phyloP scores from a whole-genome alignment of 30 jellyfish, hydroid and myxozoan species.

The Aurelia coerulea region DNA sequence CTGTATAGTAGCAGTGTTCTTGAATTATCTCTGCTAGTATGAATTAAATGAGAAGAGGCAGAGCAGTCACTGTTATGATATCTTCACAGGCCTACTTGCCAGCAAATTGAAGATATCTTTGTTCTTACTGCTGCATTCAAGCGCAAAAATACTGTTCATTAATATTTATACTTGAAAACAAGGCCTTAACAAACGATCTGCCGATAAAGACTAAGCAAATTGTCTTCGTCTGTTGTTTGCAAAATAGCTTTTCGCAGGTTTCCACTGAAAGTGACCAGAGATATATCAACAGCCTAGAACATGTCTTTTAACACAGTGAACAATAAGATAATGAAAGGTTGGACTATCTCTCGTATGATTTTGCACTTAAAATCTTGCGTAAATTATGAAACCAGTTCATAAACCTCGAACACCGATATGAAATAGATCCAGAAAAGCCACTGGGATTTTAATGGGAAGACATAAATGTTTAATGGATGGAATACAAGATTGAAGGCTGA shows the following conservation, averaged over 20 bases:
- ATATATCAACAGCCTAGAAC: slow-evolving; percentile 4
- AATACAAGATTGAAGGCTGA: slow-evolving; percentile 28
- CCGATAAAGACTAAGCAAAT: slow-evolving; percentile 54
- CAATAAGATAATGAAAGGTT: slow-evolving; percentile 16
- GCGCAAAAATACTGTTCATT: slow-evolving; percentile 44
- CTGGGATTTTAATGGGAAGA: slow-evolving; percentile 14
- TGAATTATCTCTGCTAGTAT: not conserved
- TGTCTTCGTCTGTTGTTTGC: slow-evolving; percentile 67
- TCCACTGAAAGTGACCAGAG: slow-evolving; percentile 46
- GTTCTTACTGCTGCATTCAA: slow-evolving; percentile 16
- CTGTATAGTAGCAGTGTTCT: not conserved
- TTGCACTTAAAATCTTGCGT: slow-evolving; percentile 1
- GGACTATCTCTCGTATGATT: not conserved
- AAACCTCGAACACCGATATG: slow-evolving; percentile 40
- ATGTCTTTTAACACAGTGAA: slow-evolving; percentile 16
- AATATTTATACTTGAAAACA: slow-evolving; percentile 57
- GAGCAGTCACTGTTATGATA: not conserved
- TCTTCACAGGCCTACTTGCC: slow-evolving; percentile 32
- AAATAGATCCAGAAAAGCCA: slow-evolving; percentile 50
- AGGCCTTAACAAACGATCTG: slow-evolving; percentile 62
- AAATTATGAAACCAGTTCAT: not conserved
- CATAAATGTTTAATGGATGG: slow-evolving; percentile 51
- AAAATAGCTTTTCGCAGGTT: slow-evolving; percentile 26
- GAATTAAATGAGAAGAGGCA: not conserved
- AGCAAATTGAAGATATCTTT: slow-evolving; percentile 40